Evolutionary conservation across 2,888 invertebrate genomes (phyloP).

Genomic region (Spodoptera littoralis): DNA sequence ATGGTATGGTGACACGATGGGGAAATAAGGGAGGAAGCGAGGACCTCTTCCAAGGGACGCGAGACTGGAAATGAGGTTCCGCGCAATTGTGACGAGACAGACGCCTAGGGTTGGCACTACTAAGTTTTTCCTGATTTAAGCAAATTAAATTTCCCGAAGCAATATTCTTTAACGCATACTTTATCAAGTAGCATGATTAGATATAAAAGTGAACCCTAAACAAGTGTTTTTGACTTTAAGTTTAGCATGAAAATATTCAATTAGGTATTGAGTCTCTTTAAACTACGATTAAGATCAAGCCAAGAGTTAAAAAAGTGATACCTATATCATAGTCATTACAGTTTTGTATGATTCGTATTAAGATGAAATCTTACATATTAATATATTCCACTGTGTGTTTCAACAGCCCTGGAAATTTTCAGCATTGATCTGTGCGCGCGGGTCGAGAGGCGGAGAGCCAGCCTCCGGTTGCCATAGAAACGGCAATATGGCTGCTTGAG

Average conservation of each 20-base stretch:
- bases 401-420: slow-evolving; percentile 75
- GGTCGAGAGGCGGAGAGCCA: slow-evolving; percentile 69
- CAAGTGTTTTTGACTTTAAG: too few relatives aligned
- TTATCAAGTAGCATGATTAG: too few relatives aligned
- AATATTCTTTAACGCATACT: neutral
- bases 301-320: too few relatives aligned
- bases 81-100: slow-evolving; percentile 75
- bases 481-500: slow-evolving; percentile 71
- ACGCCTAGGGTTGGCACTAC: slow-evolving; percentile 73
- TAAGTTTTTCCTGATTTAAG: slow-evolving; percentile 40
- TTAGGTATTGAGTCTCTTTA: too few relatives aligned
- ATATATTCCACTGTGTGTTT: too few relatives aligned
- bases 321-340: too few relatives aligned
- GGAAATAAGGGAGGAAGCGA: slow-evolving; percentile 53
- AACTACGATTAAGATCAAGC: too few relatives aligned
- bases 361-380: neutral
- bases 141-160: neutral
- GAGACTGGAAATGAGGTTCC: slow-evolving; percentile 78
- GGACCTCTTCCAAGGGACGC: slow-evolving; percentile 70
- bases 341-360: too few relatives aligned
- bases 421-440: slow-evolving; percentile 86
- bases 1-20: slow-evolving; percentile 53
- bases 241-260: too few relatives aligned
- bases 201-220: too few relatives aligned
- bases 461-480: slow-evolving; percentile 81